Conservation (phyloP, 2,113 vertebrate species). For the Hippocampus abdominalis region DNA sequence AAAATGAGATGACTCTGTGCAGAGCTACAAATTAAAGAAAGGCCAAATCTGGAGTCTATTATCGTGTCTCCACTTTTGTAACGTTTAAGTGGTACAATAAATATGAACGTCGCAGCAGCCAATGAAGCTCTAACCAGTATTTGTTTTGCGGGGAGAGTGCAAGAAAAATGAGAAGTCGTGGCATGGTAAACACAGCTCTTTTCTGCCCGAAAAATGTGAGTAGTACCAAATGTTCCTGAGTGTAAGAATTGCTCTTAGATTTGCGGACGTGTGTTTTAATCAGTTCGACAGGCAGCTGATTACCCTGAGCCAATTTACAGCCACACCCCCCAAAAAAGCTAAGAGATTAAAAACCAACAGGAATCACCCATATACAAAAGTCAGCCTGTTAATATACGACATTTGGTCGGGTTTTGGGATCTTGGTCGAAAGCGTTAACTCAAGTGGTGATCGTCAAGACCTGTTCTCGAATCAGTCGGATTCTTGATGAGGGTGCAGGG, state of each 20-base stretch:
- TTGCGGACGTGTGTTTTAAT: conserved; percentile 74
- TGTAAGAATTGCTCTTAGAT: conserved; percentile 71
- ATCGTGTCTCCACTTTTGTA: conserved; percentile 73
- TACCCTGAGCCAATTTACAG: conserved; percentile 51
- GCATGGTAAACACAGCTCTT: conserved; percentile 67
- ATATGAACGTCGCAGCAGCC: conserved; percentile 64
- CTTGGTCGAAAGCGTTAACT: background rate
- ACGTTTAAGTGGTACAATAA: conserved; percentile 73
- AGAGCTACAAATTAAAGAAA: conserved; percentile 78
- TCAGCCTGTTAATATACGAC: background rate
- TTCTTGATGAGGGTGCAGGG: too few relatives aligned
- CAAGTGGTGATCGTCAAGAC: background rate
- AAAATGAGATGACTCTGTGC: conserved; percentile 67
- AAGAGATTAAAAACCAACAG: conserved; percentile 49
- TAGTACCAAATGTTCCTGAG: conserved; percentile 66
- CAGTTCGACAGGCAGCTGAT: conserved; percentile 64
- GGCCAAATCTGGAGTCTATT: conserved; percentile 70
- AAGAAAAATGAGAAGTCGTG: conserved; percentile 74
- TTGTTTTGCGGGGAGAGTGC: conserved; percentile 70
- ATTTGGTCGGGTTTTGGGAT: background rate
- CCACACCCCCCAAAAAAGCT: conserved; percentile 34
- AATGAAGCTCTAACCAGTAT: conserved; percentile 66
- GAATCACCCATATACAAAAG: conserved; percentile 22
- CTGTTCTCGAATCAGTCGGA: background rate
- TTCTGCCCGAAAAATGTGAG: conserved; percentile 62